Evolutionary conservation across 2,888 invertebrate species (phyloP).

Genomic region (Dromius quadrimaculatus): DNA sequence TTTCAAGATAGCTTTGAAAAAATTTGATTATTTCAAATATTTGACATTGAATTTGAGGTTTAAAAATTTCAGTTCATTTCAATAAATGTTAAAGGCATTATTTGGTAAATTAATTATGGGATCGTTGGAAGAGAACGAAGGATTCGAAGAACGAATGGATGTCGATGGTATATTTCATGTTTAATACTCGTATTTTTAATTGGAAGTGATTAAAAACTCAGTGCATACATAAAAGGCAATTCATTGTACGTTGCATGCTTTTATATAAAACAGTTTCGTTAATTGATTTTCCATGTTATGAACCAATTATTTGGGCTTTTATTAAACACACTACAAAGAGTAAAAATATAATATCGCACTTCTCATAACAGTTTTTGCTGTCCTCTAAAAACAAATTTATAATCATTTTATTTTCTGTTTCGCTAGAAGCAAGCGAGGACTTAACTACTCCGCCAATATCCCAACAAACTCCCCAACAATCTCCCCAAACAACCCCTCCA

Average conservation of each 20-base stretch:
- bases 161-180: not conserved
- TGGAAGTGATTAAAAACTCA: no score
- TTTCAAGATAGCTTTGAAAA: not conserved
- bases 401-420: no score
- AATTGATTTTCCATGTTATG: not conserved
- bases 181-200: not conserved
- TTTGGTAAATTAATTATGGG: constrained; percentile 5
- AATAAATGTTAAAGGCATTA: constrained; percentile 7
- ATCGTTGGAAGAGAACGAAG: not conserved
- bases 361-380: no score
- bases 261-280: not conserved
- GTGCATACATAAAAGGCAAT: no score
- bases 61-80: not conserved
- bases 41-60: constrained; percentile 12
- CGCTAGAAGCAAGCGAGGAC: no score
- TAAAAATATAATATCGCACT: no score
- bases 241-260: no score
- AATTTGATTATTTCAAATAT: constrained; percentile 7
- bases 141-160: not conserved
- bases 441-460: no score
- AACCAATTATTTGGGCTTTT: not conserved
- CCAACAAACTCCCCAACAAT: no score
- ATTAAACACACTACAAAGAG: not conserved
- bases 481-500: no score
- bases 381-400: no score